These are phyloP conservation scores for Rhagophthalmus giganteus DNA, from an alignment of 2,888 invertebrate species.

Conservation along the genomic window DNA sequence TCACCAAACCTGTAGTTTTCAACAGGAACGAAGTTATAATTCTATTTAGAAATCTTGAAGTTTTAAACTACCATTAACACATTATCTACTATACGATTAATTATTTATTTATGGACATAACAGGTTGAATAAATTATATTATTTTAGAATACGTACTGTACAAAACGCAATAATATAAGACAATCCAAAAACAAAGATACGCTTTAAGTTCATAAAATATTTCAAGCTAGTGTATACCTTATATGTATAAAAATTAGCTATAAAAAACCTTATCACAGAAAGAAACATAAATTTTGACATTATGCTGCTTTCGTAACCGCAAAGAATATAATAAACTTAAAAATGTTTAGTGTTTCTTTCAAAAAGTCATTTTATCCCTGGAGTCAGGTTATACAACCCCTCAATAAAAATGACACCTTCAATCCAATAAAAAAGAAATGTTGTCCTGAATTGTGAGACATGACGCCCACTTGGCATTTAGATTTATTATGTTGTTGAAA, in stretches of 20 bases:
- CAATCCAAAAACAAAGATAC: too few relatives aligned
- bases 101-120: too few relatives aligned
- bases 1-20: constrained; percentile 36
- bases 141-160: too few relatives aligned
- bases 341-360: constrained; percentile 36
- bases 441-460: constrained; percentile 28
- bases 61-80: too few relatives aligned
- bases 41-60: constrained; percentile 10
- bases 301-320: constrained; percentile 31
- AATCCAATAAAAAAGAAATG: constrained; percentile 38
- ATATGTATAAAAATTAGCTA: constrained; percentile 40
- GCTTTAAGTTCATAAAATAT: neutral
- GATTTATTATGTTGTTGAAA: constrained; percentile 12
- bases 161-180: too few relatives aligned
- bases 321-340: constrained; percentile 36
- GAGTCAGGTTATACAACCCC: constrained; percentile 28
- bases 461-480: constrained; percentile 27
- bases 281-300: constrained; percentile 33
- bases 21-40: constrained; percentile 32
- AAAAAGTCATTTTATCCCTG: constrained; percentile 38
- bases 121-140: too few relatives aligned
- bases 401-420: constrained; percentile 38
- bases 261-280: constrained; percentile 38
- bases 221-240: constrained; percentile 7
- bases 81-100: too few relatives aligned